Evolutionary conservation across 2,113 vertebrate genomes (phyloP).

Genomic region (Notechis scutatus): DNA sequence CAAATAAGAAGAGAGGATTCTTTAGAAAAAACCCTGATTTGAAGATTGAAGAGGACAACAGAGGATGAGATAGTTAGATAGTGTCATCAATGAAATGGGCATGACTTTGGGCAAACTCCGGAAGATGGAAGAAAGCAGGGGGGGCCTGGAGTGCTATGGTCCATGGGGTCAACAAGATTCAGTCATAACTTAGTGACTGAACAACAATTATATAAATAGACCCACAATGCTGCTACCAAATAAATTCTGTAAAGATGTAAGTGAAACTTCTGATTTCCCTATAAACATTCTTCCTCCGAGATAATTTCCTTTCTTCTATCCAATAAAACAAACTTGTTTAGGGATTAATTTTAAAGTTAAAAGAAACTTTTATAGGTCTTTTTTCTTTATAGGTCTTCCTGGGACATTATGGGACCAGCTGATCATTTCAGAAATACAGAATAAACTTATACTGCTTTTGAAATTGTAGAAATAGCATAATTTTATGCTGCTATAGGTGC

Average conservation of each 20-base stretch:
- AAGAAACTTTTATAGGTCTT: not conserved
- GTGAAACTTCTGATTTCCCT: not conserved
- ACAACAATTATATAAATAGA: not conserved
- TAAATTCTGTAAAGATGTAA: not conserved
- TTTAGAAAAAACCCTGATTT: not conserved
- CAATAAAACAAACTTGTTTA: not conserved
- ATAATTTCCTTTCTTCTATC: not conserved
- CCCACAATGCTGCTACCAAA: not conserved
- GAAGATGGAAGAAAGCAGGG: not conserved
- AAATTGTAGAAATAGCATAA: not conserved
- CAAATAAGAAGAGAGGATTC: not conserved
- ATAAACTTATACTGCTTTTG: not conserved
- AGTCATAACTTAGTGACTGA: not conserved
- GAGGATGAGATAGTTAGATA: not conserved
- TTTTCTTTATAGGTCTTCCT: not conserved
- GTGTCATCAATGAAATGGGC: not conserved
- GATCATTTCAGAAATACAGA: not conserved
- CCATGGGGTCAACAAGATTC: not conserved
- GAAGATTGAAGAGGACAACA: not conserved
- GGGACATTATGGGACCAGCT: not conserved
- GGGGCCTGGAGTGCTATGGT: not conserved
- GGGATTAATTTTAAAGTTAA: not conserved
- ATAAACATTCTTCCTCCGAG: not conserved
- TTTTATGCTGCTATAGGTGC: not conserved
- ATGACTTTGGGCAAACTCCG: not conserved